Percentiles rank a stretch among this genome's conserved stretches.
Evolutionary conservation across 2,797 vertebrate species (phyloP).

Genomic region (Sebastes hubbsi): DNA sequence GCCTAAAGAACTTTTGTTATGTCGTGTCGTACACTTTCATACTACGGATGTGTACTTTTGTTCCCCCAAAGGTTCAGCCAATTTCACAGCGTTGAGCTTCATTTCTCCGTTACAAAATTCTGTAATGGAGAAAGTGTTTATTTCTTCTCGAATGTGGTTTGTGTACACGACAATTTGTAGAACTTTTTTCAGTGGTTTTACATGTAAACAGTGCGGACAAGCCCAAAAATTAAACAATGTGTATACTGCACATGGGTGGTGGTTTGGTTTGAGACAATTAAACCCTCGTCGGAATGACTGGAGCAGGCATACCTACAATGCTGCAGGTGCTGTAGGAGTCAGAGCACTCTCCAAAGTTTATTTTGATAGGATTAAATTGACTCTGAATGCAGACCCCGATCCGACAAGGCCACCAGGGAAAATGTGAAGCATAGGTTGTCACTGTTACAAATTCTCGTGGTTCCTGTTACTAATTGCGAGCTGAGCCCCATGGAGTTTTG

Average conservation of each 20-base stretch:
- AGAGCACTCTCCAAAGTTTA: constrained; percentile 50
- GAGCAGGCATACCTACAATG: constrained; percentile 11
- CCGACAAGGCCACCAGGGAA: constrained; percentile 37
- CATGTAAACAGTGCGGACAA: constrained; percentile 49
- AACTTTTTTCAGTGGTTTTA: constrained; percentile 41
- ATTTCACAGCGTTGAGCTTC: constrained; percentile 12
- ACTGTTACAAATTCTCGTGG: constrained; percentile 14
- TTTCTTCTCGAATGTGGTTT: constrained; percentile 47
- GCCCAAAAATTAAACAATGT: constrained; percentile 56
- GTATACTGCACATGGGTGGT: constrained; percentile 26
- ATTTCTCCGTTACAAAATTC: constrained; percentile 26
- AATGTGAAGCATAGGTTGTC: constrained; percentile 40
- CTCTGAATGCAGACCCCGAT: constrained; percentile 55
- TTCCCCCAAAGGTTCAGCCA: constrained; percentile 4
- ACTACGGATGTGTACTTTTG: constrained; percentile 17
- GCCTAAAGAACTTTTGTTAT: constrained; percentile 41
- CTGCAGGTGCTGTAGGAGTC: constrained; percentile 41
- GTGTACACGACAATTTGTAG: constrained; percentile 46
- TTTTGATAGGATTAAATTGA: constrained; percentile 76
- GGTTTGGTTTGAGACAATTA: constrained; percentile 39
- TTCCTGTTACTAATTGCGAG: constrained; percentile 22
- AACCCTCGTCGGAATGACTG: constrained; percentile 34
- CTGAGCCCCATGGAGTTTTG: not conserved
- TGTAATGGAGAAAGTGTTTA: constrained; percentile 53
- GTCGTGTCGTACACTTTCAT: constrained; percentile 33